A percentile compares a stretch with the other conserved stretches of the same genome.
Conservation (phyloP, 2,797 vertebrate species). For the Helostoma temminkii region DNA sequence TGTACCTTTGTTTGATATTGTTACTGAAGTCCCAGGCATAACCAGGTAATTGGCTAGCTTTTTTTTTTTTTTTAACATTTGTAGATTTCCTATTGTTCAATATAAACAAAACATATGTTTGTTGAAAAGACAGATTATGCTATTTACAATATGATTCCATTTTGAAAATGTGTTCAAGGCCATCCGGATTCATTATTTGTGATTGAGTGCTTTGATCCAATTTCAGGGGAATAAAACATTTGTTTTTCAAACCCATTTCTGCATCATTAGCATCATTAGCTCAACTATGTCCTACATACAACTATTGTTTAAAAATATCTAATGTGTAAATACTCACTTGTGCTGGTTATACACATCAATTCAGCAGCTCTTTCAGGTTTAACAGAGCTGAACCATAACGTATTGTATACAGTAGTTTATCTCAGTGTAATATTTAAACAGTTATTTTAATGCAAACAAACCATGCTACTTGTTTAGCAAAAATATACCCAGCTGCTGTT, state of each 20-base stretch:
- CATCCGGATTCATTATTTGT: constrained; percentile 63
- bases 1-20: too few relatives aligned
- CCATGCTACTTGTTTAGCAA: constrained; percentile 7
- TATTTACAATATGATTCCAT: constrained; percentile 39
- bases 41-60: too few relatives aligned
- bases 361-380: constrained; percentile 1
- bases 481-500: constrained; percentile 9
- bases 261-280: constrained; percentile 76
- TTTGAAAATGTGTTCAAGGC: constrained; percentile 66
- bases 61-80: not conserved
- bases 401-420: constrained; percentile 1
- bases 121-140: not conserved
- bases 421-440: constrained; percentile 18
- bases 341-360: constrained; percentile 22
- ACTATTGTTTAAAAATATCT: constrained; percentile 33
- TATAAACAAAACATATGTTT: constrained; percentile 22
- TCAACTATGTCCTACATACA: constrained; percentile 63
- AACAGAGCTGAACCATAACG: constrained; percentile 2
- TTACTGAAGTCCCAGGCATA: too few relatives aligned
- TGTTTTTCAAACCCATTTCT: constrained; percentile 70
- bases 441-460: constrained; percentile 24
- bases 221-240: constrained; percentile 77
- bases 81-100: constrained; percentile 5
- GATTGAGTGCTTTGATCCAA: constrained; percentile 77
- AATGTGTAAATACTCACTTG: constrained; percentile 39